Conservation (phyloP, 2,888 invertebrate species). For the Molanna angustata region DNA sequence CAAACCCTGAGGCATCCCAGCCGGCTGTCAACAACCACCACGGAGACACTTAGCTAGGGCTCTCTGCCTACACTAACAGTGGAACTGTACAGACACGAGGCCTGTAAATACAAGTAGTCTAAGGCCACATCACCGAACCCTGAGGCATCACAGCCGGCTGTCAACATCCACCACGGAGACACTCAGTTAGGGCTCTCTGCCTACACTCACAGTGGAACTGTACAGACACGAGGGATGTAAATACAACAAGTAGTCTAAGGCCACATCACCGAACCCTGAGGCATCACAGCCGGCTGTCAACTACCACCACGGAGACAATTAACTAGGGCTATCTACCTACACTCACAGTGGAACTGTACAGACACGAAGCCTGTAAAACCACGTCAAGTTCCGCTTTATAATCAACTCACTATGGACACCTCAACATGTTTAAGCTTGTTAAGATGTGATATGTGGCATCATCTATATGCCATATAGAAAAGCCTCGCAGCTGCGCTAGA, state of each 20-base stretch:
- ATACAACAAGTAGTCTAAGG: conserved; percentile 62
- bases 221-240: too few species aligned
- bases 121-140: conserved; percentile 55
- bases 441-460: too few species aligned
- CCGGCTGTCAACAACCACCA: conserved; percentile 47
- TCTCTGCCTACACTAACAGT: background rate
- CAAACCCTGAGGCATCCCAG: conserved; percentile 45
- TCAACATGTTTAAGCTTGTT: too few species aligned
- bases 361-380: too few species aligned
- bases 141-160: conserved; percentile 44
- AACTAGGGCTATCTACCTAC: conserved; percentile 5
- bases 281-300: conserved; percentile 45
- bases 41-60: conserved; percentile 29
- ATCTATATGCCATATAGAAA: too few species aligned
- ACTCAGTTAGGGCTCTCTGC: conserved; percentile 11
- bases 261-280: conserved; percentile 52
- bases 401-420: too few species aligned
- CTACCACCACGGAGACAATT: conserved; percentile 41
- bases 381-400: too few species aligned
- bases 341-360: too few species aligned
- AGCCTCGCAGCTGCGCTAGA: too few species aligned
- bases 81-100: too few species aligned
- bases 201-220: background rate
- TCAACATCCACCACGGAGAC: conserved; percentile 44
- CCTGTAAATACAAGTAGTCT: conserved; percentile 63